Base-by-base conservation (phyloP, 2,888 invertebrate genomes). In the Diadegma fenestrale region DNA sequence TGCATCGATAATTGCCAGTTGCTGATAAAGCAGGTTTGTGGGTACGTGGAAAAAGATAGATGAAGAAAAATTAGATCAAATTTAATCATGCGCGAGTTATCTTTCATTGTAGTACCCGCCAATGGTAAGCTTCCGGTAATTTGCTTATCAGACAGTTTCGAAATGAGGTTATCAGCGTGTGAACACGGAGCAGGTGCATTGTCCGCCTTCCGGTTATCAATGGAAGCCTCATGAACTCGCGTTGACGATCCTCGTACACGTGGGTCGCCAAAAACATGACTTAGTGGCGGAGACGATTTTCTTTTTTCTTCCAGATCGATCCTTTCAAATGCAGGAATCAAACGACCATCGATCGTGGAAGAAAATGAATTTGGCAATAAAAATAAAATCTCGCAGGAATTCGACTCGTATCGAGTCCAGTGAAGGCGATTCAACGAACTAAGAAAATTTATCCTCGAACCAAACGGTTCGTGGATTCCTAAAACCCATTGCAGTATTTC, bases 141-240 rank as follows among this genome's bases (percentile, higher is more conserved):
- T 73, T 73, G n/a, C 37, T 61, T 37, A 64, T 48, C 63, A 75
- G 33, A 19, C 26, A 68, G 45, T 37, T 63, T 7, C 37, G 66
- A 41, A 51, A 10, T 22, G 19, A 51, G 14, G 45, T 76, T 80
- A 80, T 80, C 80, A 77, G 64, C 30, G 66, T 80, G 76, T 37
- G 71, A 84, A 54, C 63, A 43, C 14, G 71, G 41, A 14, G 41
- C 79, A 76, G 33, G 75, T 51, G 69, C 43, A 0, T 30, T 54
- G 54, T 12, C n/a, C 22, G 43, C 33, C 48, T 43, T 45, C 33
- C 12, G 45, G 58, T 76, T 80, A 30, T 22, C 66, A 68, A 71
- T 48, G 14, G 41, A 54, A 81, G 84, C 76, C 76, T 81, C 77
- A 37, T 73, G 84, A 84, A 84, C 84, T 69, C 66, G 8, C 66